Base-by-base conservation (phyloP, 1,140 invertebrate species). In the Drosophila aff. region DNA sequence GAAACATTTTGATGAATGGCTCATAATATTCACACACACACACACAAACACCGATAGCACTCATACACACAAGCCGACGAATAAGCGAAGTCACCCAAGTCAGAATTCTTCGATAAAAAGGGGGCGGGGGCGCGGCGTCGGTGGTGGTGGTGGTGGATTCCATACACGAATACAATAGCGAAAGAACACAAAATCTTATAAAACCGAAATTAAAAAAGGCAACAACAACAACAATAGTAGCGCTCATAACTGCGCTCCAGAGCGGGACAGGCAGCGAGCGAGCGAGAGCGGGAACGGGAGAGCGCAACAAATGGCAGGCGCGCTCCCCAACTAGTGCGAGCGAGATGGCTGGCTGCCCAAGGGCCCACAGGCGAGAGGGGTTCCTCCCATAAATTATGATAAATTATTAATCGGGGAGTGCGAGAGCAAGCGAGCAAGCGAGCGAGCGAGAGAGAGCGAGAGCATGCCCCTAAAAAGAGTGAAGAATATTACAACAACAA, bases 371-470 rank as follows among this genome's bases (percentile, higher is more conserved):
- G 23, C 18, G 23, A 44, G 52, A 28, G 31, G 74, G 77, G 74
- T 69, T 83, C 72, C 79, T 77, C 85, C 81, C 83, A 92, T 92
- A 91, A 92, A 92, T 92, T 92, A 92, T 92, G 91, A 92, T 92
- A 91, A 92, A 92, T 92, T 92, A 92, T 92, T 92, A 92, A 91
- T 82, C 74, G 58, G 36, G 49, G 40, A 50, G 65, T 46, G 58
- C 60, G 64, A 79, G 58, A 18, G 71, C 76, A 79, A 76, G 74
- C 52, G 55, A 65, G 61, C 28, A 44, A 66, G 23, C 26, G 44
- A 47, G 21, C 41, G 53, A 53, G 59, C 43, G 43, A 50, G 57
- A 50, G 53, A 66, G 47, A 49, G 44, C 44, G 40, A 59, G 69
- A 44, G 50, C 49, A 55, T 60, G 47, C 50, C 61, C 61, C 61